Conservation (phyloP, 2,888 invertebrate species). For the Chorisops tibialis region DNA sequence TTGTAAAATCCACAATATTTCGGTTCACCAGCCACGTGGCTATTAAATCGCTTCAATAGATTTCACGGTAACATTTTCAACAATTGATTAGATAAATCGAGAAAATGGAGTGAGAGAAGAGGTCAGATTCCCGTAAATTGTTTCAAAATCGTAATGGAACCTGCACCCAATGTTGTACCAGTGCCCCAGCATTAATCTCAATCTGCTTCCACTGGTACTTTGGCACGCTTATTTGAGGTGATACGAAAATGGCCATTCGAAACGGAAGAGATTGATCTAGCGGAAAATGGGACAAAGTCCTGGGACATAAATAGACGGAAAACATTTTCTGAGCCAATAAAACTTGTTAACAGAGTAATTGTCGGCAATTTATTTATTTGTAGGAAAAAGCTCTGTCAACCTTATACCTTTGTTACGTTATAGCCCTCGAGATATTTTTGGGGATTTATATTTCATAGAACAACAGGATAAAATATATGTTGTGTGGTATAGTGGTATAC, state of each 20-base stretch:
- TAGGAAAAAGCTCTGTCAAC: slow-evolving; percentile 31
- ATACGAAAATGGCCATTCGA: neutral
- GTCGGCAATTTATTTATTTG: slow-evolving; percentile 52
- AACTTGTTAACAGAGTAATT: slow-evolving; percentile 54
- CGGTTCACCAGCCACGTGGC: slow-evolving; percentile 15
- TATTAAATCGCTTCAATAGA: slow-evolving; percentile 12
- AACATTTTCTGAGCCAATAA: slow-evolving; percentile 51
- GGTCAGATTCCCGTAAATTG: neutral
- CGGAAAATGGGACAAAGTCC: slow-evolving; percentile 30
- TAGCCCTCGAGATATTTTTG: no score
- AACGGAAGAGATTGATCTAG: slow-evolving; percentile 34
- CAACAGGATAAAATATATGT: no score
- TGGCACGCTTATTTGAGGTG: slow-evolving; percentile 13
- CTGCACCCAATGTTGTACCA: slow-evolving; percentile 8
- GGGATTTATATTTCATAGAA: no score
- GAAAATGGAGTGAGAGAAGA: neutral
- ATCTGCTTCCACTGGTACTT: slow-evolving; percentile 21
- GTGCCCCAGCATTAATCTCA: slow-evolving; percentile 32
- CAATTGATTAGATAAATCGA: slow-evolving; percentile 10
- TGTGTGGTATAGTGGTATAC: no score
- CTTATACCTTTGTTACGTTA: neutral
- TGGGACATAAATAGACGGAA: slow-evolving; percentile 15
- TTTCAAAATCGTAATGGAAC: slow-evolving; percentile 1
- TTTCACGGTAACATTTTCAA: slow-evolving; percentile 7
- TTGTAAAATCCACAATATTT: slow-evolving; percentile 8